Evolutionary conservation across 2,113 vertebrate genomes (phyloP).

Genomic region (Physeter macrocephalus): DNA sequence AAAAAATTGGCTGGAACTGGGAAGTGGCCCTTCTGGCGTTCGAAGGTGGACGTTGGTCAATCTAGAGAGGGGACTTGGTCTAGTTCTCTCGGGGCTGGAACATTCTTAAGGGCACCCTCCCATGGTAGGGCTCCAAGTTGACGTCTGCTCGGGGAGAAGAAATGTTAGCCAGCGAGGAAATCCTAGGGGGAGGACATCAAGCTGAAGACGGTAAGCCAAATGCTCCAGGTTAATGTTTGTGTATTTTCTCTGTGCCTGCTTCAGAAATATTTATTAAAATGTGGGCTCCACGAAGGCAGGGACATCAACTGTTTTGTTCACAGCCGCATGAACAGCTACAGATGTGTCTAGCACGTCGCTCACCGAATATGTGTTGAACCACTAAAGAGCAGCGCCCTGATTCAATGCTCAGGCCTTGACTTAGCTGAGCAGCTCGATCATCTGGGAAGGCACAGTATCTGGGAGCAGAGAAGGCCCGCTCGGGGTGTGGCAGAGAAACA

Average conservation of each 20-base stretch:
- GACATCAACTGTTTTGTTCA: neutral
- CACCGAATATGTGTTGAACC: neutral
- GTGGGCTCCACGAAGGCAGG: neutral
- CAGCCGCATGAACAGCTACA: neutral
- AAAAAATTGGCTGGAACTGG: neutral
- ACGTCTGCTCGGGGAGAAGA: neutral
- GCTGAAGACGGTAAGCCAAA: neutral
- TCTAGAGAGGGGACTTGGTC: neutral
- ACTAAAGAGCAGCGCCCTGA: neutral
- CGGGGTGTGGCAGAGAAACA: neutral
- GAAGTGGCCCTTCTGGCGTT: neutral
- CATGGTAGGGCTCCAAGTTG: neutral
- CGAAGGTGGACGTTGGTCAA: neutral
- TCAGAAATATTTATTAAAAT: slow-evolving; percentile 10
- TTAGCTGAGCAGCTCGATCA: neutral
- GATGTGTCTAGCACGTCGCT: neutral
- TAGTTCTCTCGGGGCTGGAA: neutral
- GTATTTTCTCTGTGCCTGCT: neutral
- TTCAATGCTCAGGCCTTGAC: neutral
- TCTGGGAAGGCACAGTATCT: neutral
- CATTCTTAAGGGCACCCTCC: neutral
- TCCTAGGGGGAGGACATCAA: neutral
- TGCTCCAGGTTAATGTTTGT: neutral
- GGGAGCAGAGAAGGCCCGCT: neutral
- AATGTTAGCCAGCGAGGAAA: neutral